These are phyloP conservation scores for Nudaria mundana DNA, from an alignment of 2,888 invertebrate genomes.

Conservation along the genomic window DNA sequence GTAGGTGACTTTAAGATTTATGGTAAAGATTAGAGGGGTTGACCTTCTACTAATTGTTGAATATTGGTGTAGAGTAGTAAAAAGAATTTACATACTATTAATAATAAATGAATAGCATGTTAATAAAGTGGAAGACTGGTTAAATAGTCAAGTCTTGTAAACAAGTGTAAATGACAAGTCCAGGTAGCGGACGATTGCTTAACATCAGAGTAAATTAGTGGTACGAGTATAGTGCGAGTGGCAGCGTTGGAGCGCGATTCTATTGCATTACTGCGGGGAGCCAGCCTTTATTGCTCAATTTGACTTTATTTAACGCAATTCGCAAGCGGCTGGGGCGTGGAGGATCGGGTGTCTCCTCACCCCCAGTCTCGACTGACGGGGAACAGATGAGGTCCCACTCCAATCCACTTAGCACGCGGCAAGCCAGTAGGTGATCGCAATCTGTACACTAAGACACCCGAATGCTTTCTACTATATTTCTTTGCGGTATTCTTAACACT, in stretches of 20 bases:
- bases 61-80: no score
- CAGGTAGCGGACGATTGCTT: constrained; percentile 25
- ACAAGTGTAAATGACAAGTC: constrained; percentile 7
- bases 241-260: constrained; percentile 56
- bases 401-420: constrained; percentile 76
- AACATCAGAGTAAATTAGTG: constrained; percentile 58
- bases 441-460: constrained; percentile 47
- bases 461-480: constrained; percentile 47
- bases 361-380: constrained; percentile 58
- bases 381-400: constrained; percentile 78
- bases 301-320: constrained; percentile 79
- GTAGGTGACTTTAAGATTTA: no score
- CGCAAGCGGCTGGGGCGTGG: constrained; percentile 40
- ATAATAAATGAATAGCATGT: no score
- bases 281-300: constrained; percentile 81
- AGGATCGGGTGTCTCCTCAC: constrained; percentile 34
- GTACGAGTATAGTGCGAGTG: constrained; percentile 54
- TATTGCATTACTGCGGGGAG: constrained; percentile 73
- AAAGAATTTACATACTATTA: no score
- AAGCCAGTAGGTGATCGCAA: constrained; percentile 68
- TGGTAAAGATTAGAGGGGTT: no score
- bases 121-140: no score
- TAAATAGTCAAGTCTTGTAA: constrained; percentile 6
- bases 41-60: background rate
- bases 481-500: constrained; percentile 36